Conservation (phyloP, 2,113 vertebrate genomes). For the Alaudala cheleensis region DNA sequence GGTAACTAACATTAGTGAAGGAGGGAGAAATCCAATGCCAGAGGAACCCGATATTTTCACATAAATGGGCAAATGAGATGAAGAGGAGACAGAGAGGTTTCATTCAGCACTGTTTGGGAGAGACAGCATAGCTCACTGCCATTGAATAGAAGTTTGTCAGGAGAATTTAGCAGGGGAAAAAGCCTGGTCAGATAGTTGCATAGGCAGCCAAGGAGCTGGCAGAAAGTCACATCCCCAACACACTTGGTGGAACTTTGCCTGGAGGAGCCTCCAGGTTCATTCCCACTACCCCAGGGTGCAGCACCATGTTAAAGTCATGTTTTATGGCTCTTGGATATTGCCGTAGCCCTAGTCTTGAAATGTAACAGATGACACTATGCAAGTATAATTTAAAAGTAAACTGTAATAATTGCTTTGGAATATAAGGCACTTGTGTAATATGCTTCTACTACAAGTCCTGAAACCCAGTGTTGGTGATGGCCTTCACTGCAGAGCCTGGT, state of each 20-base stretch:
- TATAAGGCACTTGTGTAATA: neutral
- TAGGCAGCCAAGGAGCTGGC: neutral
- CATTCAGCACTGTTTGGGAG: neutral
- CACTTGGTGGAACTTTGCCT: neutral
- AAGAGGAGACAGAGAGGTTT: neutral
- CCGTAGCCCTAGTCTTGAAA: neutral
- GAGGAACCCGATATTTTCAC: neutral
- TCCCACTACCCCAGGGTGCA: neutral
- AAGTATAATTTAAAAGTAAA: neutral
- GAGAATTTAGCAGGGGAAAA: neutral
- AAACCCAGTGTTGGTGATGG: neutral
- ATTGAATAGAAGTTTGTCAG: neutral
- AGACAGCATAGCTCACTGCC: neutral
- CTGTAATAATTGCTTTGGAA: neutral
- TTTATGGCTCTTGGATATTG: neutral
- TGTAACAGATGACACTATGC: neutral
- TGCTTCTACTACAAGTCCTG: accelerated
- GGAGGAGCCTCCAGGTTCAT: neutral
- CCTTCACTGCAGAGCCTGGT: neutral
- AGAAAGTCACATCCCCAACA: neutral
- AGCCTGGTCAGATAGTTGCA: accelerated
- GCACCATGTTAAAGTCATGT: neutral
- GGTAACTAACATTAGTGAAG: neutral
- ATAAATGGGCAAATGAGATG: neutral
- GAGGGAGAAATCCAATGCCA: neutral